Evolutionary conservation across 2,797 vertebrate genomes (phyloP), one percentile per base, ranked within the genome.

Genomic region (Vespertilio murinus): DNA sequence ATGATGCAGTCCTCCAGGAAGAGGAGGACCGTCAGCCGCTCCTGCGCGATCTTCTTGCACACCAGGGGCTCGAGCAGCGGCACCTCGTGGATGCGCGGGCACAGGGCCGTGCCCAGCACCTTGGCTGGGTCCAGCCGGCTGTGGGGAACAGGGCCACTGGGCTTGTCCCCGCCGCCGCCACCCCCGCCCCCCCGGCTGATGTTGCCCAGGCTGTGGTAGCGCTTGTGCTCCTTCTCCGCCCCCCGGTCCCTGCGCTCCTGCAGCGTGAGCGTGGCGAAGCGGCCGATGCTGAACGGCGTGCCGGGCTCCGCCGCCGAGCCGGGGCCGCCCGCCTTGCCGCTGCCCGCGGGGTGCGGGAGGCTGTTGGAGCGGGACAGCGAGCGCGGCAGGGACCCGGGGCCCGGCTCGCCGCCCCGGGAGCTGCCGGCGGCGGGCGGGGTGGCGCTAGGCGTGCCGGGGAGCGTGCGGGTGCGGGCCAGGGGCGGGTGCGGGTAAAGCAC

Each of bases 1-100:
- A 99, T 98, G 97, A 99, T 99, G 93, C 99, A 99, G 97, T 99
- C 99, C 95, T 99, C 99, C 98, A 99, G 98, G 98, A 99, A 99
- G 2, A 99, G 98, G 28, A 99, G 98, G 45, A 99, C 99, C 0
- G 99, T 99, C 91, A 99, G 98, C 75, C 99, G 97, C 97, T 99
- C 99, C 22, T 99, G 99, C 6, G 99, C 99, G 0, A 99, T 99
- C 97, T 99, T 99, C 98, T 99, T 99, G 97, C 99, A 99, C 61
- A 99, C 99, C 7, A 99, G 98, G 1, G 99, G 99, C 97, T 99
- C 99, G 42, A 99, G 98, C 97, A 99, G 98, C 0, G 99, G 99
- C 91, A 99, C 99, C 97, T 99, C 99, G 0, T 99, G 98, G 98
- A 99, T 99, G 42, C 99, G 98, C 0, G 99, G 99, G 97, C 99